phyloP scores from a whole-genome alignment of 2,888 invertebrate species.

The Terebella lapidaria region DNA sequence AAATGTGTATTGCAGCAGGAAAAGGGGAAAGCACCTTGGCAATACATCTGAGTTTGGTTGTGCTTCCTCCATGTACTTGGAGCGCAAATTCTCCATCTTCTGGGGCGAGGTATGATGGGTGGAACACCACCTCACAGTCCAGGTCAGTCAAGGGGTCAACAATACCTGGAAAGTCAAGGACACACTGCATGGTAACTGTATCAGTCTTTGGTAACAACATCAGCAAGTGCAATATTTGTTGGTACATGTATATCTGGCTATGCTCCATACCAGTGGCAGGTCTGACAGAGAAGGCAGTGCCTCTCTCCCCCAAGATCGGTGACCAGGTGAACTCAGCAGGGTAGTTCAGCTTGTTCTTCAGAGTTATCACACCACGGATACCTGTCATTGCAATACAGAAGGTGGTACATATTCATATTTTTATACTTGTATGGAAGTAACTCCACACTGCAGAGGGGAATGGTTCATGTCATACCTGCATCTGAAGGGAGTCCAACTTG shows the following conservation, averaged over 20 bases:
- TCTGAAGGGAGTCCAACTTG: slow-evolving; percentile 45
- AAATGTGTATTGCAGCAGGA: too few species aligned
- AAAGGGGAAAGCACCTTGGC: too few species aligned
- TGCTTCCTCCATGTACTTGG: slow-evolving; percentile 43
- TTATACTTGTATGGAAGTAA: too few species aligned
- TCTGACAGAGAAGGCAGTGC: slow-evolving; percentile 52
- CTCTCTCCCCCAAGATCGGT: slow-evolving; percentile 46
- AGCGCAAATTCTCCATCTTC: slow-evolving; percentile 49
- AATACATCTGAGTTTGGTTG: slow-evolving; percentile 39
- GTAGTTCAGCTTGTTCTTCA: slow-evolving; percentile 48
- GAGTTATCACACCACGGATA: slow-evolving; percentile 47
- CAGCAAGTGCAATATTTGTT: too few species aligned
- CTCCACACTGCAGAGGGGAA: too few species aligned
- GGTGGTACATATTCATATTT: too few species aligned
- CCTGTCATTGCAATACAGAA: slow-evolving; percentile 20
- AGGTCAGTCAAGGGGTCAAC: slow-evolving; percentile 48
- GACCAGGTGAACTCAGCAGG: slow-evolving; percentile 53
- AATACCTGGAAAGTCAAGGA: slow-evolving; percentile 35
- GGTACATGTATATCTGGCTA: too few species aligned
- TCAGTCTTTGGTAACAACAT: too few species aligned
- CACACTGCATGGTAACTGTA: too few species aligned
- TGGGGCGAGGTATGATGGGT: slow-evolving; percentile 51
- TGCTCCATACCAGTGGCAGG: slow-evolving; percentile 52
- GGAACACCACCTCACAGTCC: slow-evolving; percentile 54
- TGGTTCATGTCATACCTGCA: slow-evolving; percentile 39